Percentiles rank a stretch among this genome's conserved stretches.
phyloP scores from a whole-genome alignment of 2,888 invertebrate genomes.

The Ypsolopha sequella region DNA sequence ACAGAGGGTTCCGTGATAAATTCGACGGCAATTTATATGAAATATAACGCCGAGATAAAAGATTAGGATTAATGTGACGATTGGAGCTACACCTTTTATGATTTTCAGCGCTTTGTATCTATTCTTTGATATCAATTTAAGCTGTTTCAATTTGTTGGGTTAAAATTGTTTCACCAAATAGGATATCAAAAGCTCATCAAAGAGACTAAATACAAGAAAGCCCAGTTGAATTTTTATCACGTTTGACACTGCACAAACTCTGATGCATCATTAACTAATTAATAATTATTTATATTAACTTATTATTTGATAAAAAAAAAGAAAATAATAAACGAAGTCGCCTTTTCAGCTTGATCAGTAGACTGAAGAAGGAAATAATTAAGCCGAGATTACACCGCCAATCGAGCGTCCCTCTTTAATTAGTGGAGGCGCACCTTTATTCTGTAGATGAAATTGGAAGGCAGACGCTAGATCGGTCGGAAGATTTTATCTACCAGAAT shows the following conservation, averaged over 20 bases:
- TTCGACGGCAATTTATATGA: constrained; percentile 40
- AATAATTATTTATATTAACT: no score
- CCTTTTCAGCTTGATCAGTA: neutral
- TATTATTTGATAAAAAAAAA: no score
- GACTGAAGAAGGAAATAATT: constrained; percentile 2
- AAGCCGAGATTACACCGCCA: constrained; percentile 3
- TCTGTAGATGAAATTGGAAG: no score
- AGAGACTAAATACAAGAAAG: no score
- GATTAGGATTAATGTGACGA: constrained; percentile 9
- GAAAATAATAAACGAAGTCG: no score
- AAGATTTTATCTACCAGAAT: no score
- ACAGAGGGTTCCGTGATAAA: constrained; percentile 32
- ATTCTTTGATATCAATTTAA: neutral
- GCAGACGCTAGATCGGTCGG: no score
- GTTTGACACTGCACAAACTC: no score
- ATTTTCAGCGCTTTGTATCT: no score
- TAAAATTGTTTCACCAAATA: neutral
- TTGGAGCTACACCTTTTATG: neutral
- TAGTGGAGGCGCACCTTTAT: neutral
- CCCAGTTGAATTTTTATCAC: no score
- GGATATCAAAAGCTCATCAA: no score
- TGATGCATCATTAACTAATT: no score
- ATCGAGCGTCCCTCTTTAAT: constrained; percentile 14
- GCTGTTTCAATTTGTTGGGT: neutral
- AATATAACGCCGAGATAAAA: constrained; percentile 22